Evolutionary conservation across 1,140 invertebrate species (phyloP).

Genomic region (Euborellia annulipes): DNA sequence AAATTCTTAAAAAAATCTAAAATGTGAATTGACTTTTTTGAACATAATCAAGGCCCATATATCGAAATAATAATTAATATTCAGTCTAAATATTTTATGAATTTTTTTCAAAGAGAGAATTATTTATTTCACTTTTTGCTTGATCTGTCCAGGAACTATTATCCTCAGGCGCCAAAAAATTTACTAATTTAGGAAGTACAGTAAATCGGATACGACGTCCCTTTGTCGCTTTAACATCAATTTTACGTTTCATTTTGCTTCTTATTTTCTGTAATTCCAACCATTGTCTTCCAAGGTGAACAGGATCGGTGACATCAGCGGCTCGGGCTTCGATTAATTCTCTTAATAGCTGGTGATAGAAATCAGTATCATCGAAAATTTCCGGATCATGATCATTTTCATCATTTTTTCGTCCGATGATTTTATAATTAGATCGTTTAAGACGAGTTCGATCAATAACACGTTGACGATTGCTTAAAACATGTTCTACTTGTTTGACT

Average conservation of each 20-base stretch:
- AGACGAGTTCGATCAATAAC: constrained; percentile 66
- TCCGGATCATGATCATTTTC: constrained; percentile 53
- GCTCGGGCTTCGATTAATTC: constrained; percentile 88
- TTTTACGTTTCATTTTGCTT: constrained; percentile 73
- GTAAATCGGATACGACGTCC: constrained; percentile 80
- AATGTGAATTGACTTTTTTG: too few relatives aligned
- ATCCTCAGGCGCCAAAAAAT: constrained; percentile 80
- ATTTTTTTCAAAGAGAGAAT: constrained; percentile 59
- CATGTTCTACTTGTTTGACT: constrained; percentile 73
- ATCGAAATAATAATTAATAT: too few relatives aligned
- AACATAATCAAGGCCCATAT: too few relatives aligned
- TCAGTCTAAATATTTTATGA: too few relatives aligned
- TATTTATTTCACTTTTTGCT: constrained; percentile 63
- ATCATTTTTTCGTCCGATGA: constrained; percentile 43
- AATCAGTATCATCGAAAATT: constrained; percentile 94
- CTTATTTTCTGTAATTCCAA: constrained; percentile 69
- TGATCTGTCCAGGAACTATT: constrained; percentile 53
- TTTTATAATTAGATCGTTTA: constrained; percentile 55
- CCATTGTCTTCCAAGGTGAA: constrained; percentile 67
- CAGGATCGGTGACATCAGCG: constrained; percentile 60
- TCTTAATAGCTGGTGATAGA: constrained; percentile 82
- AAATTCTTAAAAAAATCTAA: too few relatives aligned
- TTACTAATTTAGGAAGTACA: constrained; percentile 78
- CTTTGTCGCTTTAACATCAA: constrained; percentile 84
- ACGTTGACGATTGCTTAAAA: constrained; percentile 58